phyloP scores from a whole-genome alignment of 2,888 invertebrate genomes.

The Baccha elongata region DNA sequence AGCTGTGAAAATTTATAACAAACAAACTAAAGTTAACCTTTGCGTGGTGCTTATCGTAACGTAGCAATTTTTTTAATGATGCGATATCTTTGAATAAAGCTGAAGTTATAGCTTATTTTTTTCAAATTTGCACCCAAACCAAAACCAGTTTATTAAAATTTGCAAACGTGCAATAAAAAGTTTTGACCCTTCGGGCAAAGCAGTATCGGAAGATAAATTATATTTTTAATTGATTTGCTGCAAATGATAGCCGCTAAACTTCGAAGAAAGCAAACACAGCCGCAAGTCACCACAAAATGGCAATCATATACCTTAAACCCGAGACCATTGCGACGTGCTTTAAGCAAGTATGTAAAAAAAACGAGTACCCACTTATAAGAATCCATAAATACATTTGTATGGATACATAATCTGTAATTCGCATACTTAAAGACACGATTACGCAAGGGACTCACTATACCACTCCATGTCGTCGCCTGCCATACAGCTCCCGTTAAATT shows the following conservation, averaged over 20 bases:
- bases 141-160: slow-evolving; percentile 5
- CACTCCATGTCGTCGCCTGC: slow-evolving; percentile 17
- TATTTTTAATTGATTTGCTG: slow-evolving; percentile 45
- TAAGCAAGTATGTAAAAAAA: slow-evolving; percentile 44
- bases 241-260: slow-evolving; percentile 26
- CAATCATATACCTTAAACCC: slow-evolving; percentile 35
- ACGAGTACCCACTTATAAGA: slow-evolving; percentile 3
- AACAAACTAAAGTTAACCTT: too few species aligned
- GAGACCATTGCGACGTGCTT: slow-evolving; percentile 19
- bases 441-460: slow-evolving; percentile 54
- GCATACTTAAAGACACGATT: slow-evolving; percentile 57
- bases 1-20: too few species aligned
- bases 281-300: slow-evolving; percentile 23
- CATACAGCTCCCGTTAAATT: slow-evolving; percentile 10
- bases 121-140: neutral
- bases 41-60: too few species aligned
- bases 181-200: slow-evolving; percentile 41
- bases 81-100: too few species aligned
- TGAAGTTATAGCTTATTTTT: too few species aligned
- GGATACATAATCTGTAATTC: slow-evolving; percentile 52
- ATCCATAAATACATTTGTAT: slow-evolving; percentile 26
- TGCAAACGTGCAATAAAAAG: slow-evolving; percentile 3
- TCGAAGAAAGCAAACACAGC: slow-evolving; percentile 42
- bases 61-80: too few species aligned
- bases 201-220: slow-evolving; percentile 15